Conservation (phyloP, 2,113 vertebrate genomes). For the Crotalus horridus region DNA sequence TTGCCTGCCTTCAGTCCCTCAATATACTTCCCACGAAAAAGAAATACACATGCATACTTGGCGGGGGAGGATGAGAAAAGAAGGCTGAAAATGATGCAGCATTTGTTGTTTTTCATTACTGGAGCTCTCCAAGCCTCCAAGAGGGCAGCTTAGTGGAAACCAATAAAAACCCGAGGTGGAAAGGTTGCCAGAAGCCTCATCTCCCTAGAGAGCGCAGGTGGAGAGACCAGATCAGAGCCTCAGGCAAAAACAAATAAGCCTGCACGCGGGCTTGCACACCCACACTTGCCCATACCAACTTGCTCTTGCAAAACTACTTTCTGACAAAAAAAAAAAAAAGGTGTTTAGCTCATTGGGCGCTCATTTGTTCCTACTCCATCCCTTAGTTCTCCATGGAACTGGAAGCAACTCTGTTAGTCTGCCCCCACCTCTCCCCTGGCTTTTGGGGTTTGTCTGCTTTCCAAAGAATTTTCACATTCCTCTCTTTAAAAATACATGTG, state of each 20-base stretch:
- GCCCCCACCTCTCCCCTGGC: neutral
- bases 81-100: fast-evolving
- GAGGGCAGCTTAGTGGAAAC: constrained; percentile 75
- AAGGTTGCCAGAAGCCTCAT: constrained; percentile 71
- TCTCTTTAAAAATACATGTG: neutral
- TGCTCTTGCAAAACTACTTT: constrained; percentile 47
- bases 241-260: constrained; percentile 45
- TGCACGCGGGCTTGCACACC: neutral
- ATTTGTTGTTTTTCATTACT: constrained; percentile 47
- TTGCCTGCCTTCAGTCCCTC: neutral
- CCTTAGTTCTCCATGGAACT: neutral
- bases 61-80: neutral
- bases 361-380: neutral
- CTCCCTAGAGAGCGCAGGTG: constrained; percentile 79
- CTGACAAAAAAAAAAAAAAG: neutral
- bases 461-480: neutral
- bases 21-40: neutral
- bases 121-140: constrained; percentile 61
- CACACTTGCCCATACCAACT: constrained; percentile 5
- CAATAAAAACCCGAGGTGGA: constrained; percentile 68
- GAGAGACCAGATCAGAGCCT: constrained; percentile 70
- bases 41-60: neutral
- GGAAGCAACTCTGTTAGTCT: neutral
- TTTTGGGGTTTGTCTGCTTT: neutral
- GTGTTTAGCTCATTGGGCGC: neutral